These are phyloP conservation scores for Podarcis muralis DNA, from an alignment of 2,113 vertebrate genomes.

Conservation along the genomic window DNA sequence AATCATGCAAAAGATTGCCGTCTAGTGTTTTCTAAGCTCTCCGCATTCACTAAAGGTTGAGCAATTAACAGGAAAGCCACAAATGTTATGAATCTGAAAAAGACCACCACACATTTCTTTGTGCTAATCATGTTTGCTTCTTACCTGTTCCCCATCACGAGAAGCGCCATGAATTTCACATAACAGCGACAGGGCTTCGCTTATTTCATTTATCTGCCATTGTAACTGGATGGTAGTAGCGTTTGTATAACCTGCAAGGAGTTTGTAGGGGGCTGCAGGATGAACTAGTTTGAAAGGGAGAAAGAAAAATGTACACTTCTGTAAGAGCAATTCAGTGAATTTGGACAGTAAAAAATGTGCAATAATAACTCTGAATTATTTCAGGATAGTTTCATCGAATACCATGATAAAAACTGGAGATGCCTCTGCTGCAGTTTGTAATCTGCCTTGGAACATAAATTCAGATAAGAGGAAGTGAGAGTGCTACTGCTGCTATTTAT, in stretches of 20 bases:
- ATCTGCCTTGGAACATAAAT: too few relatives aligned
- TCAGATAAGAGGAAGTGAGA: too few relatives aligned
- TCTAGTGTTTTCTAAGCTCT: too few relatives aligned
- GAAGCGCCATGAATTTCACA: slow-evolving; percentile 69
- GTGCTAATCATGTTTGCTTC: slow-evolving; percentile 21
- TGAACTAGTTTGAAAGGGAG: slow-evolving; percentile 63
- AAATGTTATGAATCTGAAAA: neutral
- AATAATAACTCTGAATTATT: neutral
- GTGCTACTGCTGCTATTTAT: too few relatives aligned
- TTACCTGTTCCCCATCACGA: slow-evolving; percentile 57
- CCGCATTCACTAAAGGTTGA: too few relatives aligned
- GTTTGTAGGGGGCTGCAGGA: slow-evolving; percentile 53
- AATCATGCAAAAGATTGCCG: too few relatives aligned
- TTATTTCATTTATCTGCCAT: slow-evolving; percentile 55
- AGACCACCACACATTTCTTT: neutral
- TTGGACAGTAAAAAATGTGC: neutral
- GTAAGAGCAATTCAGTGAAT: neutral
- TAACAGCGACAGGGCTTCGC: slow-evolving; percentile 30
- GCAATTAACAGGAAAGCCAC: too few relatives aligned
- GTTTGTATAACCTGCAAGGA: slow-evolving; percentile 30
- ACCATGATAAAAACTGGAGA: neutral
- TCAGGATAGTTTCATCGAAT: neutral
- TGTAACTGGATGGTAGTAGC: slow-evolving; percentile 52
- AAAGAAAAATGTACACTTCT: neutral
- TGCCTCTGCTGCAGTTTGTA: too few relatives aligned